Evolutionary conservation across 2,797 vertebrate species (phyloP).

Genomic region (Cynopterus sphinx): DNA sequence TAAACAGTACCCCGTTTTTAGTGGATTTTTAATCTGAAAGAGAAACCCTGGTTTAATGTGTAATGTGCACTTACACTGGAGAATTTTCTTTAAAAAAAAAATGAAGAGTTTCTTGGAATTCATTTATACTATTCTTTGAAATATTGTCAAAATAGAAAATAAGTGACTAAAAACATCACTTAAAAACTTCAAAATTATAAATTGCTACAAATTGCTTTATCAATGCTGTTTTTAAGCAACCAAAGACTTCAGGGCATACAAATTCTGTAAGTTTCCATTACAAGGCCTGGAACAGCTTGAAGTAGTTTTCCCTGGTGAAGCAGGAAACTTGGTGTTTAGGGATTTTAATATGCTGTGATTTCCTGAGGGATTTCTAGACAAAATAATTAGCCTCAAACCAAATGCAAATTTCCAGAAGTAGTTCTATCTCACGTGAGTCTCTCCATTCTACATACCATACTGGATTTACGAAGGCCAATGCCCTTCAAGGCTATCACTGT

Average conservation of each 20-base stretch:
- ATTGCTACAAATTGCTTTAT: constrained; percentile 36
- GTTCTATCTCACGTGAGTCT: not conserved
- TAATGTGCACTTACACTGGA: not conserved
- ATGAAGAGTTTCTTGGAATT: not conserved
- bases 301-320: not conserved
- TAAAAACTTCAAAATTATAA: constrained; percentile 49
- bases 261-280: constrained; percentile 2
- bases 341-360: not conserved
- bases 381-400: not conserved
- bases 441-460: not conserved
- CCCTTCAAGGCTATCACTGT: not conserved
- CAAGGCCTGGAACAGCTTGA: not conserved
- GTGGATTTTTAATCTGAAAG: constrained; percentile 35
- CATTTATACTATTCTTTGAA: not conserved
- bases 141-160: not conserved
- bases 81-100: not conserved
- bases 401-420: not conserved
- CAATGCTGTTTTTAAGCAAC: constrained; percentile 11
- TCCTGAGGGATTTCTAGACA: not conserved
- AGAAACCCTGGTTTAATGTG: constrained; percentile 6
- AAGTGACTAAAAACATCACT: not conserved
- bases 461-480: not conserved
- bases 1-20: constrained; percentile 40
- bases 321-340: not conserved
- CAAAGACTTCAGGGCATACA: not conserved